These are phyloP conservation scores for Parasteatoda lunata DNA, from an alignment of 2,888 invertebrate genomes.

Conservation along the genomic window DNA sequence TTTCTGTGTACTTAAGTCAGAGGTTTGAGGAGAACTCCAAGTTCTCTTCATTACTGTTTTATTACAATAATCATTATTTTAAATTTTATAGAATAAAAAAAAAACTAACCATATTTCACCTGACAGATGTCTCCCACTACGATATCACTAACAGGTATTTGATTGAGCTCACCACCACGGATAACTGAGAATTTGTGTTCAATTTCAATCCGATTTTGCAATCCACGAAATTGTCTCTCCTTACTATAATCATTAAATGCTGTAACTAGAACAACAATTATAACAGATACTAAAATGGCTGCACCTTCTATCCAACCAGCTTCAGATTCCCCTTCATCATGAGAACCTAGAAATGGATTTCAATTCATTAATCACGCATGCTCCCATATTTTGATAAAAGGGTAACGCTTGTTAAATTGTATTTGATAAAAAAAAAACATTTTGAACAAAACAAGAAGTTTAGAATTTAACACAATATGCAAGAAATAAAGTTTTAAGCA, in stretches of 20 bases:
- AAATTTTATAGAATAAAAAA: too few relatives aligned
- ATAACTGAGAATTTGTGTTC: constrained; percentile 99
- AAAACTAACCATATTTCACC: constrained; percentile 77
- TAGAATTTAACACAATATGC: too few relatives aligned
- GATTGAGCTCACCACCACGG: constrained; percentile 90
- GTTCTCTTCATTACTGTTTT: too few relatives aligned
- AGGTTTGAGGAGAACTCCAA: too few relatives aligned
- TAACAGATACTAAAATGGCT: constrained; percentile 98
- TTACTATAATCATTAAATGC: constrained; percentile 99
- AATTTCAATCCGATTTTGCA: constrained; percentile 97
- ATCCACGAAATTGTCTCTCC: constrained; percentile 98
- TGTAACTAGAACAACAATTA: constrained; percentile 98
- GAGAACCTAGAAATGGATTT: constrained; percentile 73
- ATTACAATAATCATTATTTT: too few relatives aligned
- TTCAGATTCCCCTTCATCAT: constrained; percentile 87
- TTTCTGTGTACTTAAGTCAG: too few relatives aligned
- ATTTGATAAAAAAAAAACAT: too few relatives aligned
- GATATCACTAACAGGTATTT: constrained; percentile 96
- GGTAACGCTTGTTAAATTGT: too few relatives aligned
- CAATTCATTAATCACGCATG: background rate
- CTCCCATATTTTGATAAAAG: too few relatives aligned
- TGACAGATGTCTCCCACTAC: constrained; percentile 99
- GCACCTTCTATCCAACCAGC: constrained; percentile 99
- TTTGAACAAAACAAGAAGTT: too few relatives aligned
- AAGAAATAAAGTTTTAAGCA: too few relatives aligned